These are phyloP conservation scores for Drosophila pegasa DNA, from an alignment of 2,888 invertebrate genomes.

Conservation along the genomic window DNA sequence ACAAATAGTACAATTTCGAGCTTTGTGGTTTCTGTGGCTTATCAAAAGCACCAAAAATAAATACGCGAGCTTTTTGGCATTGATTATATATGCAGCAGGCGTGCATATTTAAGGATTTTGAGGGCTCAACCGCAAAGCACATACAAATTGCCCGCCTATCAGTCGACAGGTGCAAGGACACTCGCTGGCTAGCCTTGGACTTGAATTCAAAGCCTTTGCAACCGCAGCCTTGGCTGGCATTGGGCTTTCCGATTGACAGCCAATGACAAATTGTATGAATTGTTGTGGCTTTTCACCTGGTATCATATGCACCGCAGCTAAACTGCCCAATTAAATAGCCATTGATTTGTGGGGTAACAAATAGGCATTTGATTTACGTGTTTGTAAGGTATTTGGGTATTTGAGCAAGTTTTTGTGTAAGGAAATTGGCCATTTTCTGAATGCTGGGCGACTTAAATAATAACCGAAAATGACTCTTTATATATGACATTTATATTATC, in stretches of 20 bases:
- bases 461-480: background rate
- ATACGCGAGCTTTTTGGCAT: conserved; percentile 18
- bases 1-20: conserved; percentile 2
- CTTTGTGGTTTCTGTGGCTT: conserved; percentile 21
- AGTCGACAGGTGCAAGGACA: conserved; percentile 20
- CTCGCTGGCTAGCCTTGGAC: background rate
- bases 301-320: background rate
- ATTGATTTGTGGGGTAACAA: background rate
- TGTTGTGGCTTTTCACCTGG: background rate
- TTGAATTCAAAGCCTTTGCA: conserved; percentile 8
- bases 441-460: background rate
- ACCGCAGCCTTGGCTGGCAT: background rate
- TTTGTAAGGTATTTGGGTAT: background rate
- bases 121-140: conserved; percentile 18
- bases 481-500: no score
- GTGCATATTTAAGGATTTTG: background rate
- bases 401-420: no score
- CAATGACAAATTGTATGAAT: conserved; percentile 24
- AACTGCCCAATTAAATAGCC: background rate
- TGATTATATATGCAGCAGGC: conserved; percentile 11
- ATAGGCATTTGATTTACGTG: background rate
- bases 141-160: conserved; percentile 15
- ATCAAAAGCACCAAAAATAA: conserved; percentile 1
- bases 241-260: conserved; percentile 1
- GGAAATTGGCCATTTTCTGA: no score